Conservation (phyloP, 2,797 vertebrate genomes). For the Enteromius trimaculatus region DNA sequence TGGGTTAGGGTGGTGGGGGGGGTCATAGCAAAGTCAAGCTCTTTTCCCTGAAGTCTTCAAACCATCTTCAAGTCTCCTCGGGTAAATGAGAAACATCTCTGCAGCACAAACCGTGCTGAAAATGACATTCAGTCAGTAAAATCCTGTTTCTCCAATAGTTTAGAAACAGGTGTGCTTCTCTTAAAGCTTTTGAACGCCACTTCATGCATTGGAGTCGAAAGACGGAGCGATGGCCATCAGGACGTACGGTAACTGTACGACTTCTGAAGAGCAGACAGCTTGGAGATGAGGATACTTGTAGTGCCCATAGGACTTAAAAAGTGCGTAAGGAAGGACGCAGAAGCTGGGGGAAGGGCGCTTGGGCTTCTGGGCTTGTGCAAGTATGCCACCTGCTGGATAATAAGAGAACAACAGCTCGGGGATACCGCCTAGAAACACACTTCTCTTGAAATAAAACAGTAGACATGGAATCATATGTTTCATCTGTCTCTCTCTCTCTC, state of each 20-base stretch:
- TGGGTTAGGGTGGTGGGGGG: conserved; percentile 18
- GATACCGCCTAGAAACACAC: background rate
- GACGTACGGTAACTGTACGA: conserved; percentile 26
- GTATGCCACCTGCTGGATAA: conserved; percentile 79
- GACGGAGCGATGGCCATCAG: conserved; percentile 10
- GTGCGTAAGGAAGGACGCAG: conserved; percentile 18
- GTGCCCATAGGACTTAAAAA: conserved; percentile 1
- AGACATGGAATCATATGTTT: conserved; percentile 53
- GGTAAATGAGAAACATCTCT: conserved; percentile 23
- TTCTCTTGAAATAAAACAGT: conserved; percentile 46
- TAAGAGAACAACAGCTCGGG: background rate
- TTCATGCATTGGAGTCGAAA: conserved; percentile 21
- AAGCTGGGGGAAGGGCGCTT: conserved; percentile 25
- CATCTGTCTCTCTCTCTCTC: conserved; percentile 6
- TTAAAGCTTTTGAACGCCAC: conserved; percentile 19
- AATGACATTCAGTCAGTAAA: conserved; percentile 5
- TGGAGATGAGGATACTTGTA: conserved; percentile 36
- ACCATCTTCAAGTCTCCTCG: conserved; percentile 47
- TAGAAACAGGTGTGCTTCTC: conserved; percentile 18
- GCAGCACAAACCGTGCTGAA: conserved; percentile 14
- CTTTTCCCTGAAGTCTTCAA: conserved; percentile 50
- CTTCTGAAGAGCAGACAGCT: conserved; percentile 19
- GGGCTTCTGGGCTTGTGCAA: conserved; percentile 73
- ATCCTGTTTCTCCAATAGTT: conserved; percentile 3
- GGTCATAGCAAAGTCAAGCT: conserved; percentile 53